Conservation (phyloP, 2,888 invertebrate species). For the Xestia xanthographa region DNA sequence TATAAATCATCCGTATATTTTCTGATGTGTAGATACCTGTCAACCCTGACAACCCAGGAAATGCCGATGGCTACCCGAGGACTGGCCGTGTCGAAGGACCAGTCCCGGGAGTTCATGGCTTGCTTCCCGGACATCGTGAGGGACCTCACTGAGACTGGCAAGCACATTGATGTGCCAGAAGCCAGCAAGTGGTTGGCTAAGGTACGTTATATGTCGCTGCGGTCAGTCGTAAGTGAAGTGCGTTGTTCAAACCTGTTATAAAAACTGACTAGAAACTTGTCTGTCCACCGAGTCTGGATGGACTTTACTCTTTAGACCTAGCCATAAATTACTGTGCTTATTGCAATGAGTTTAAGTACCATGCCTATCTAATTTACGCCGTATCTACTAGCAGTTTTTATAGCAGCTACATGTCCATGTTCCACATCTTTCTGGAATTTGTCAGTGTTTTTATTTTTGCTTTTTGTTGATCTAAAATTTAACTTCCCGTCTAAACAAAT, state of each 20-base stretch:
- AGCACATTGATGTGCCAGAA: slow-evolving; percentile 94
- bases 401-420: slow-evolving; percentile 43
- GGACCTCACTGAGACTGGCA: slow-evolving; percentile 94
- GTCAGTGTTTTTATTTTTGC: slow-evolving; percentile 12
- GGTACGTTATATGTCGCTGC: slow-evolving; percentile 87
- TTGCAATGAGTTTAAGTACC: slow-evolving; percentile 26
- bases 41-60: slow-evolving; percentile 91
- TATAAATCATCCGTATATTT: slow-evolving; percentile 63
- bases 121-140: slow-evolving; percentile 96
- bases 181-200: slow-evolving; percentile 95
- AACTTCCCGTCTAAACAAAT: neutral
- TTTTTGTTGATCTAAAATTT: neutral
- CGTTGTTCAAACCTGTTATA: slow-evolving; percentile 64
- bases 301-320: slow-evolving; percentile 63
- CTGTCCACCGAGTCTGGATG: slow-evolving; percentile 52
- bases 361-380: slow-evolving; percentile 18
- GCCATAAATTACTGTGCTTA: slow-evolving; percentile 38
- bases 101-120: slow-evolving; percentile 96
- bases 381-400: slow-evolving; percentile 56
- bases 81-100: slow-evolving; percentile 94
- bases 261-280: slow-evolving; percentile 67
- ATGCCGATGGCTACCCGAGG: slow-evolving; percentile 91
- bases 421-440: slow-evolving; percentile 15
- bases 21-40: slow-evolving; percentile 88
- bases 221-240: slow-evolving; percentile 76